Evolutionary conservation across 35 echinoderm and acorn worm genomes (phyloP).

Genomic region (Eucidaris tribuloides): DNA sequence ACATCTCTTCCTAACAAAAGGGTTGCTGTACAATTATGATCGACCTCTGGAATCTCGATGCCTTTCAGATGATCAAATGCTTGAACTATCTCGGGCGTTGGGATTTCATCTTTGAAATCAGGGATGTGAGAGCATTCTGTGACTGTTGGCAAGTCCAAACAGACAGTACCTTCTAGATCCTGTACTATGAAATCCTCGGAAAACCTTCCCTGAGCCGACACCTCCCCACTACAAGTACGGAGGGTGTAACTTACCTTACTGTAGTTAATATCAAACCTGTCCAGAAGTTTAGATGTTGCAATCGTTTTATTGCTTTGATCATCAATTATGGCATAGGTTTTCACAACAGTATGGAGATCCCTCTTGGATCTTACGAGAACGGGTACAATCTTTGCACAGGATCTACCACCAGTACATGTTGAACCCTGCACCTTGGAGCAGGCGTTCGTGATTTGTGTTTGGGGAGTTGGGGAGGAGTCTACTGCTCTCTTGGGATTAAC

Average conservation of each 20-base stretch:
- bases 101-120: constrained; percentile 5
- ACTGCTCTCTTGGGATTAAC: not conserved
- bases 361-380: constrained; percentile 32
- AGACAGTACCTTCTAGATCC: not conserved
- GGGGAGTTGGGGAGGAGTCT: not conserved
- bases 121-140: constrained; percentile 23
- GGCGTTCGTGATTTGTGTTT: not conserved
- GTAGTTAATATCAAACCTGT: constrained; percentile 20
- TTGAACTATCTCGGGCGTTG: constrained; percentile 3
- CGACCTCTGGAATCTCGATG: constrained; percentile 15
- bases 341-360: constrained; percentile 3
- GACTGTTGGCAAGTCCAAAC: constrained; percentile 8
- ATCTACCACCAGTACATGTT: not conserved
- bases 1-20: constrained; percentile 38
- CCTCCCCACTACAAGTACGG: not conserved
- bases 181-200: not conserved
- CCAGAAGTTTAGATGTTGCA: not conserved
- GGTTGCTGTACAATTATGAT: constrained; percentile 19
- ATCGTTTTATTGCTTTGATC: constrained; percentile 7
- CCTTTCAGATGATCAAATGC: constrained; percentile 33
- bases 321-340: constrained; percentile 32
- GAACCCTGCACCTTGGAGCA: no score
- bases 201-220: not conserved
- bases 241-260: constrained; percentile 2
- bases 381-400: constrained; percentile 12